phyloP scores from a whole-genome alignment of 1,140 invertebrate genomes.

The Panagrolaimus sp. region DNA sequence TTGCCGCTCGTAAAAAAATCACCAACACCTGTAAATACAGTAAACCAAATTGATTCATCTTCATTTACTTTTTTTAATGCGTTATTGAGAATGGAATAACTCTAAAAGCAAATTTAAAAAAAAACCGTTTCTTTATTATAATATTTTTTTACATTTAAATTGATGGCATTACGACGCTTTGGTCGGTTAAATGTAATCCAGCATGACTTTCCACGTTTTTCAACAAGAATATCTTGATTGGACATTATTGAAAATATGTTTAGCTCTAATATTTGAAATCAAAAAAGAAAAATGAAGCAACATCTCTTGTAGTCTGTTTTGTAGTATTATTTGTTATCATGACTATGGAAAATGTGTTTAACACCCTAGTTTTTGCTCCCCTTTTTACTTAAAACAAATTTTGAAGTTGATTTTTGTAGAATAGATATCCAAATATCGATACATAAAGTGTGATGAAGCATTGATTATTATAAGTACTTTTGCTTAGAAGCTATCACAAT shows the following conservation, averaged over 20 bases:
- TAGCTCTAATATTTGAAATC: too few relatives aligned
- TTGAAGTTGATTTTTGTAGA: too few relatives aligned
- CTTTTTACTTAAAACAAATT: too few relatives aligned
- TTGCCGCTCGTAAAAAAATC: conserved; percentile 79
- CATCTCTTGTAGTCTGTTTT: too few relatives aligned
- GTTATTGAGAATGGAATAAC: conserved; percentile 44
- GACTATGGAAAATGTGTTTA: too few relatives aligned
- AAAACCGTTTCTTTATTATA: conserved; percentile 55
- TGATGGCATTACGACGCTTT: conserved; percentile 15
- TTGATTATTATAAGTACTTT: too few relatives aligned
- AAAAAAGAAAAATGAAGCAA: too few relatives aligned
- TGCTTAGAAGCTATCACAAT: too few relatives aligned
- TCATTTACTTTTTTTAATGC: conserved; percentile 68
- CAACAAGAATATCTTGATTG: not conserved
- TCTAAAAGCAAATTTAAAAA: conserved; percentile 10
- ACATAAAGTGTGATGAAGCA: too few relatives aligned
- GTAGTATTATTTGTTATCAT: too few relatives aligned
- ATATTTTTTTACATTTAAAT: conserved; percentile 10
- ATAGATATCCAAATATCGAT: too few relatives aligned
- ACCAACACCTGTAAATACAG: conserved; percentile 71
- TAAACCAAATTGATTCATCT: conserved; percentile 63
- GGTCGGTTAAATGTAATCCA: conserved; percentile 21
- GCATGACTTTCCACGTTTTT: conserved; percentile 17
- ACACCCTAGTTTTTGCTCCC: too few relatives aligned
- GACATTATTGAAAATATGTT: not conserved